phyloP scores from a whole-genome alignment of 1,140 invertebrate genomes.

The Heliconius hermathena region DNA sequence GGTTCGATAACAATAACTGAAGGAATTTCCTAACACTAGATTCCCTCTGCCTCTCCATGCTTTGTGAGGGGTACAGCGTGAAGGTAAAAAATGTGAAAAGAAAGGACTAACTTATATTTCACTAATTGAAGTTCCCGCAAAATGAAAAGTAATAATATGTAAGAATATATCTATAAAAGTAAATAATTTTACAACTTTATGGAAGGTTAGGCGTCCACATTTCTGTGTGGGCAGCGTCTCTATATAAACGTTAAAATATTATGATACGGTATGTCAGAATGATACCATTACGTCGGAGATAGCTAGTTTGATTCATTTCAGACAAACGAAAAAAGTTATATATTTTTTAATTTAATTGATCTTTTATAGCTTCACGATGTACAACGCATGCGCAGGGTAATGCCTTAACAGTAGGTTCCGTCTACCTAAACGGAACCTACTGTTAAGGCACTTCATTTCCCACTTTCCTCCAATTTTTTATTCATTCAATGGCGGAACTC shows the following conservation, averaged over 20 bases:
- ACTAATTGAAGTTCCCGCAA: background rate
- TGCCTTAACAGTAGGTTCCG: too few relatives aligned
- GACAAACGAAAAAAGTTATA: too few relatives aligned
- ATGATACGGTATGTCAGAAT: background rate
- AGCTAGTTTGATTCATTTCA: background rate
- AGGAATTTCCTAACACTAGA: too few relatives aligned
- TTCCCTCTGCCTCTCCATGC: too few relatives aligned
- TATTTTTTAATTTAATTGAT: too few relatives aligned
- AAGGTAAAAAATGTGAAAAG: background rate
- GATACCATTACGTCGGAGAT: background rate
- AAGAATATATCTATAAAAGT: background rate
- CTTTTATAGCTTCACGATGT: background rate
- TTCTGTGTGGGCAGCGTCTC: constrained; percentile 12
- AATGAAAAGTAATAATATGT: background rate
- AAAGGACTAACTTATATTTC: too few relatives aligned
- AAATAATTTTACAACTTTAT: background rate
- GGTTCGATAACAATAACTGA: too few relatives aligned
- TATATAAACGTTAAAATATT: constrained; percentile 13
- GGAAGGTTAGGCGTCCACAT: background rate
- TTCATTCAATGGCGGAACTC: background rate
- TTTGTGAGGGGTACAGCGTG: background rate
- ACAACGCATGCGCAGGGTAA: background rate
- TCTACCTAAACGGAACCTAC: background rate
- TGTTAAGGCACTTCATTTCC: background rate
- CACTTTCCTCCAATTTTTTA: background rate